Evolutionary conservation across 2,888 invertebrate genomes (phyloP).

Genomic region (Heliconius cydno): DNA sequence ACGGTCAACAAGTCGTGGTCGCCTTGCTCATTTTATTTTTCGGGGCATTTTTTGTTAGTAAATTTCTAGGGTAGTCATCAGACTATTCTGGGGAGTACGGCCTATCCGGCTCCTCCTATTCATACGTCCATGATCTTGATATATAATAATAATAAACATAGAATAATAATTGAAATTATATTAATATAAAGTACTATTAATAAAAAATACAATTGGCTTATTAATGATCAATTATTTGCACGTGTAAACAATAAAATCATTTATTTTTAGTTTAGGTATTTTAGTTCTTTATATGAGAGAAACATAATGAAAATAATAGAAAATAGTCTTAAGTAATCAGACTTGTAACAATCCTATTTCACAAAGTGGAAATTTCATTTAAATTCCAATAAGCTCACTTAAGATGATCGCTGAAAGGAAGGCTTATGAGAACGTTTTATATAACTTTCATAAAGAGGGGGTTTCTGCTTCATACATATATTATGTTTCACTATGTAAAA

Average conservation of each 20-base stretch:
- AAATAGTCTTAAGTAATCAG: neutral
- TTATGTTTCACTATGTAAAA: neutral
- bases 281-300: neutral
- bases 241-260: neutral
- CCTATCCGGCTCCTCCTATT: no score
- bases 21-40: no score
- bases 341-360: neutral
- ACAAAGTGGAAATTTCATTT: slow-evolving; percentile 21
- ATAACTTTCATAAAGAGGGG: neutral
- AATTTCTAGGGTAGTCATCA: no score
- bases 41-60: no score
- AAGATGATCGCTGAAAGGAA: slow-evolving; percentile 16
- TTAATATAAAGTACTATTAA: neutral
- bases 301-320: neutral
- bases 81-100: no score
- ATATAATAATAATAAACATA: neutral
- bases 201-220: neutral
- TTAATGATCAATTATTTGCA: no score
- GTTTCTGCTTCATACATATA: slow-evolving; percentile 20
- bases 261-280: neutral
- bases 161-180: neutral
- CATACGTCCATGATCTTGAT: no score
- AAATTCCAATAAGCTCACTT: slow-evolving; percentile 19
- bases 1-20: no score
- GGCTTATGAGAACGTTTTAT: slow-evolving; percentile 9